Evolutionary conservation across 1,140 invertebrate genomes (phyloP).

Genomic region (silkworm (Bombyx mori)): ASM3026992v2 NC_085108.1:6353001-6353500

Average conservation of each 20-base stretch:
- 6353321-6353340: background rate
- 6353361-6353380: background rate
- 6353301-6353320: background rate
- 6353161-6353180: constrained; percentile 3
- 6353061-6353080: no score
- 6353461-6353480: constrained; percentile 2
- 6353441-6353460: background rate
- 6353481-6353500: constrained; percentile 1
- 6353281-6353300: background rate
- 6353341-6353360: background rate
- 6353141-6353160: constrained; percentile 1
- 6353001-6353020: no score
- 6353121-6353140: background rate
- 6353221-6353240: constrained; percentile 1
- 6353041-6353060: no score
- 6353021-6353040: no score
- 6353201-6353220: constrained; percentile 1
- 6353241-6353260: background rate
- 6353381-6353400: background rate
- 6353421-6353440: constrained; percentile 2
- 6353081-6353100: no score
- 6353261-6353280: constrained; percentile 3
- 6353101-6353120: no score
- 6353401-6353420: background rate
- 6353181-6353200: constrained; percentile 3